Evolutionary conservation across 2,113 vertebrate genomes (phyloP), one percentile per base, ranked within the genome.

Genomic region (Sander lucioperca): DNA sequence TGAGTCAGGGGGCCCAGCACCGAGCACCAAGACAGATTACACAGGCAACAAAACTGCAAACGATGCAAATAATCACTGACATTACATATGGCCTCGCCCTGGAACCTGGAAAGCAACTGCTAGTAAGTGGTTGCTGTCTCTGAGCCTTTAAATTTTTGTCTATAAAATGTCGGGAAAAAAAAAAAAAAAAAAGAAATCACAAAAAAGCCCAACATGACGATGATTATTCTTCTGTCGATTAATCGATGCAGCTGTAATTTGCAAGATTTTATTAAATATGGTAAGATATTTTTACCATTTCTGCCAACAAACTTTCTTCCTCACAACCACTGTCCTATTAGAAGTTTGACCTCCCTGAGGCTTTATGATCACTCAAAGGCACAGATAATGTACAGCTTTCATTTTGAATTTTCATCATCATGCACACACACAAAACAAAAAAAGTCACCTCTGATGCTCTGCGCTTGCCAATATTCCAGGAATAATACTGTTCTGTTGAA

Each of bases 381-480:
- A 50, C 10, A 11, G 21, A 27, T 12, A 39, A 51, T 8, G 7
- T 25, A 13, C n/a, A 57, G 63, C 6, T 21, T 6, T 30, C 4
- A 59, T 61, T 43, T 43, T 12, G 4, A 21, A 39, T 39, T 12
- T n/a, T 19, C 15, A 50, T 43, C 8, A 65, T 9, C 1, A 43
- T 1, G 5, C 43, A 23, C 15, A 59, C 4, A 59, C 19, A 71
- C 30, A 27, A 43, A 21, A 54, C 39, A 36, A 54, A 39, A 13
- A 59, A 71, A 67, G 30, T 94, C 95, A 99, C 98, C 98, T 99
- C 98, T 0, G 98, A 96, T 33, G 98, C 98, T 89, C 98, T 96
- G 68, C 98, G 96, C 86, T 99, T 99, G 64, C 98, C 98, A 85
- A 99, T 99, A 95, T 97, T 99, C 98, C 98, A 99, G 80, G 97